Percentiles rank a stretch among this genome's conserved stretches.
These are phyloP conservation scores for Epicauta chinensis DNA, from an alignment of 1,140 invertebrate genomes.

Conservation along the genomic window DNA sequence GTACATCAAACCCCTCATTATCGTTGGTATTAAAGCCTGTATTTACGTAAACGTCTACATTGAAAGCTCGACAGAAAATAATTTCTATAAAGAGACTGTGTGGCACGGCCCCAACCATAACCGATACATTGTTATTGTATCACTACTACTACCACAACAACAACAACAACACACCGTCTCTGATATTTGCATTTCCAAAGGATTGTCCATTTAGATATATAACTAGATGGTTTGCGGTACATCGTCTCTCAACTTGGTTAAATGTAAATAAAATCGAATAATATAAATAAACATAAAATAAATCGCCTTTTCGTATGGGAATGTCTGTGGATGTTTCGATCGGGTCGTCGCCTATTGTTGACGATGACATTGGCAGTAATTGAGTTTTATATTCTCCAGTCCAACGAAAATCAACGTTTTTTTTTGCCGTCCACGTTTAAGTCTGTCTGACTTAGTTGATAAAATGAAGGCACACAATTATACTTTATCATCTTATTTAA, in stretches of 20 bases:
- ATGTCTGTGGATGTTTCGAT: neutral
- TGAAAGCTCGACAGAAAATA: constrained; percentile 17
- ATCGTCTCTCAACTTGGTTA: no score
- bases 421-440: no score
- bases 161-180: constrained; percentile 2
- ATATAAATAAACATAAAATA: no score
- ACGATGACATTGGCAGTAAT: constrained; percentile 14
- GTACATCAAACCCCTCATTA: constrained; percentile 27
- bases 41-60: constrained; percentile 29
- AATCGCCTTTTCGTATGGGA: no score
- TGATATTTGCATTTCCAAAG: constrained; percentile 9
- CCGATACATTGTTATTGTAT: no score
- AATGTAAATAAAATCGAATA: no score
- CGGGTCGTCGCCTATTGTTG: constrained; percentile 7
- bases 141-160: no score
- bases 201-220: constrained; percentile 5
- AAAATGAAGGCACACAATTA: constrained; percentile 7
- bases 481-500: constrained; percentile 25
- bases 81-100: constrained; percentile 2
- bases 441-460: no score
- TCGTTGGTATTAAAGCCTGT: constrained; percentile 25
- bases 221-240: no score
- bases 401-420: neutral
- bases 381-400: constrained; percentile 11
- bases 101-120: no score